A percentile compares a stretch with the other conserved stretches of the same genome.
These are phyloP conservation scores for Parauchenoglanis punctatus DNA, from an alignment of 2,797 vertebrate species.

Conservation along the genomic window DNA sequence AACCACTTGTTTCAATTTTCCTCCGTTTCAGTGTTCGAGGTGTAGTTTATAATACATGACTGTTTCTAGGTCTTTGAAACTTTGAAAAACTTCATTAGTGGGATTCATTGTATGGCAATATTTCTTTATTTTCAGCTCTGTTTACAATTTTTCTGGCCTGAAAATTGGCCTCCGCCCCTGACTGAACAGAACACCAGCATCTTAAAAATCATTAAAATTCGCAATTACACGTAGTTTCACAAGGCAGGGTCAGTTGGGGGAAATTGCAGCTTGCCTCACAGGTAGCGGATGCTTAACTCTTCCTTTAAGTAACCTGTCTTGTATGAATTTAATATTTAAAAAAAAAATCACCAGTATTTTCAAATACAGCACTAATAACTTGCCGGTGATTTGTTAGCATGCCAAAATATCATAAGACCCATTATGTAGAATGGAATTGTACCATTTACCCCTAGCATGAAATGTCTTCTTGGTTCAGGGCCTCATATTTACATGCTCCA, in stretches of 20 bases:
- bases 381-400: not conserved
- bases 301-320: not conserved
- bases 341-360: not conserved
- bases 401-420: not conserved
- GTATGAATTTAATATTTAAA: not conserved
- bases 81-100: not conserved
- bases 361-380: not conserved
- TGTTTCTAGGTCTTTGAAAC: not conserved
- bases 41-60: not conserved
- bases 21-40: not conserved
- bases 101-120: not conserved
- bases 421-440: not conserved
- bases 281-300: not conserved
- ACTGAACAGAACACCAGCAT: not conserved
- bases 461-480: not conserved
- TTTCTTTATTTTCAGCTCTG: not conserved
- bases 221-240: not conserved
- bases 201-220: not conserved
- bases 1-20: not conserved
- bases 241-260: not conserved
- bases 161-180: not conserved
- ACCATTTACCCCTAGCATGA: not conserved
- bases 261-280: not conserved
- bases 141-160: not conserved
- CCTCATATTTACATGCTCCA: not conserved